Base-by-base conservation (phyloP, 2,888 invertebrate species). In the Campoplex nolae region DNA sequence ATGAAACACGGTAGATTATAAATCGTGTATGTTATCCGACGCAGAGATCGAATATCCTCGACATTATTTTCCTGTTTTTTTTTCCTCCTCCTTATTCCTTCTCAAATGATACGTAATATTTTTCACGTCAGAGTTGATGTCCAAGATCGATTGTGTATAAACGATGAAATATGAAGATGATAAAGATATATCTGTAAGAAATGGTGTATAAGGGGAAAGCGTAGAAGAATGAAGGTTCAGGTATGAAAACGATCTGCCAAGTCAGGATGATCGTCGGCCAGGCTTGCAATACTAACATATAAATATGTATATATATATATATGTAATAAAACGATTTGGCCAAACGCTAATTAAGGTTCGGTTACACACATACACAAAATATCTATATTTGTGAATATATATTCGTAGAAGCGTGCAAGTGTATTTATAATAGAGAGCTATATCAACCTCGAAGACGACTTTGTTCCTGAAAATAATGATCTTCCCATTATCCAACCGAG, bases 381-480 rank as follows among this genome's bases (percentile, higher is more conserved):
- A 71, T 28, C 48, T 32, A 48, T 35, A 48, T 42, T n/a, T 11
- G 38, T 32, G 32, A 32, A 42, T 62, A 28, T 62, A 62, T 75
- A 35, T 48, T 28, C 48, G 6, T 18, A 32, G 7, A 32, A 45
- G 18, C 32, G 16, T 32, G 16, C 8, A 75, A 4, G 56, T 73
- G 16, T 73, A 54, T 51, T 28, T 48, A 76, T 62, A 16, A 23
- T 8, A 45, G 32, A 38, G 42, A 32, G 45, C 56, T n/a, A 28
- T 16, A 35, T 7, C 83, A 75, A 76, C 90, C 90, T 86, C 90
- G 89, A 88, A 90, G 92, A 91, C 92, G 92, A 93, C 93, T 92
- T 93, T 92, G 92, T 93, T 93, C 93, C 91, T 87, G 92, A 91
- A 93, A 93, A 93, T 93, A 93, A 93, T 93, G 93, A 93, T 93